These are phyloP conservation scores for Alosa sapidissima DNA, from an alignment of 2,797 vertebrate genomes.

Conservation along the genomic window DNA sequence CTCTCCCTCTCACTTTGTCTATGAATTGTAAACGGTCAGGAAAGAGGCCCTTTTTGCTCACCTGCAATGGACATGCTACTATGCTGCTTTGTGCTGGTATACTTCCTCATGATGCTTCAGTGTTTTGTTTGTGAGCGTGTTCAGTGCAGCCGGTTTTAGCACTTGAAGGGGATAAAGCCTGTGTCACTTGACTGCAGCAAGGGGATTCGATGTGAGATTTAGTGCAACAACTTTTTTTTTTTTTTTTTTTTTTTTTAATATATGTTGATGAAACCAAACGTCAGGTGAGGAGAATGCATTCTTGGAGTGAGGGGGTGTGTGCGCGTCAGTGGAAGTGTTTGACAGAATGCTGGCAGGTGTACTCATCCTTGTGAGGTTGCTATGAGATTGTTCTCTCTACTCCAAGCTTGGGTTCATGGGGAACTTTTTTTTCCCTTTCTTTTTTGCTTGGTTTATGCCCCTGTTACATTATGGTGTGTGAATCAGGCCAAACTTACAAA, in stretches of 20 bases:
- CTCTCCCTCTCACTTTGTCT: background rate
- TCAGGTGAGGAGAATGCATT: background rate
- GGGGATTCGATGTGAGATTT: slow-evolving; percentile 12
- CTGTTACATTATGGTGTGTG: background rate
- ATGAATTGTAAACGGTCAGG: slow-evolving; percentile 22
- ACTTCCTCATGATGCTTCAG: slow-evolving; percentile 11
- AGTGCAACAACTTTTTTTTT: slow-evolving; percentile 10
- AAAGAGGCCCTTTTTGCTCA: background rate
- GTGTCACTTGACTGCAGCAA: slow-evolving; percentile 18
- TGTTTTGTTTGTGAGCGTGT: background rate
- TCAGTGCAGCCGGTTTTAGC: slow-evolving; percentile 6
- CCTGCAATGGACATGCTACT: slow-evolving; percentile 6
- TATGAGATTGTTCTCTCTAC: background rate
- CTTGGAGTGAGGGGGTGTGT: background rate
- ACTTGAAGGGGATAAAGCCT: background rate
- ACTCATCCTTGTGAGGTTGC: background rate
- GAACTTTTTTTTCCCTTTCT: background rate
- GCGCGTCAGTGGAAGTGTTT: background rate
- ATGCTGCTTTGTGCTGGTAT: slow-evolving; percentile 21
- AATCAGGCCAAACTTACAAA: background rate
- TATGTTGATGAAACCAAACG: slow-evolving; percentile 24
- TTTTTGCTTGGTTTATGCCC: background rate
- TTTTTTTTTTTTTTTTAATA: background rate
- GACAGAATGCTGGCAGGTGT: background rate
- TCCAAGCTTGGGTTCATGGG: background rate